Percentiles rank a stretch among this genome's conserved stretches.
Conservation (phyloP, 2,888 invertebrate species). For the Pyrochroa serraticornis region DNA sequence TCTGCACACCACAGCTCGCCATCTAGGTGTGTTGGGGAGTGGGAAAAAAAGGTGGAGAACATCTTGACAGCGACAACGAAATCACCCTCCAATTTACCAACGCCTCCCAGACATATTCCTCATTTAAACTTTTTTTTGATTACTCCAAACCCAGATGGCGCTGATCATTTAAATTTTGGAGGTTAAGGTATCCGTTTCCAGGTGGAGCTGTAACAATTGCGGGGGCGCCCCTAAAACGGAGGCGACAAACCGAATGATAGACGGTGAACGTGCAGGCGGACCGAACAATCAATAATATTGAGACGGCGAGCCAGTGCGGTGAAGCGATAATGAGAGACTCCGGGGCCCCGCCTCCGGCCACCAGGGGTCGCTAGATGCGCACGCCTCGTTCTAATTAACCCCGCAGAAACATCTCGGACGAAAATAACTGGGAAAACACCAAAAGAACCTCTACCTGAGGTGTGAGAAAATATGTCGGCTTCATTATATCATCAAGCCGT, state of each 20-base stretch:
- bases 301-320: constrained; percentile 61
- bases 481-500: constrained; percentile 61
- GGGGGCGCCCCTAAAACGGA: constrained; percentile 6
- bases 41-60: constrained; percentile 8
- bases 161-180: no score
- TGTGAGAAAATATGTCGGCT: constrained; percentile 59
- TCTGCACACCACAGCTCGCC: constrained; percentile 2
- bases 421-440: constrained; percentile 58
- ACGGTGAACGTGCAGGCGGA: constrained; percentile 34
- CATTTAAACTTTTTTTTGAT: no score
- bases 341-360: constrained; percentile 49
- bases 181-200: no score
- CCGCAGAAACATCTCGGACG: constrained; percentile 29
- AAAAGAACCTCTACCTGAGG: constrained; percentile 51
- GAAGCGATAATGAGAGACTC: constrained; percentile 65
- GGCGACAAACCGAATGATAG: constrained; percentile 9
- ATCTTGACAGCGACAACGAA: constrained; percentile 13
- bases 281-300: constrained; percentile 62
- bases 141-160: no score
- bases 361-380: constrained; percentile 36
- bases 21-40: constrained; percentile 8
- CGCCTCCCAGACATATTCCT: no score
- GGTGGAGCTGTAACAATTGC: no score
- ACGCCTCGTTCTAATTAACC: constrained; percentile 34
- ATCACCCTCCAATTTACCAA: constrained; percentile 15